phyloP scores from a whole-genome alignment of 2,797 vertebrate species.

The Acridotheres tristis region DNA sequence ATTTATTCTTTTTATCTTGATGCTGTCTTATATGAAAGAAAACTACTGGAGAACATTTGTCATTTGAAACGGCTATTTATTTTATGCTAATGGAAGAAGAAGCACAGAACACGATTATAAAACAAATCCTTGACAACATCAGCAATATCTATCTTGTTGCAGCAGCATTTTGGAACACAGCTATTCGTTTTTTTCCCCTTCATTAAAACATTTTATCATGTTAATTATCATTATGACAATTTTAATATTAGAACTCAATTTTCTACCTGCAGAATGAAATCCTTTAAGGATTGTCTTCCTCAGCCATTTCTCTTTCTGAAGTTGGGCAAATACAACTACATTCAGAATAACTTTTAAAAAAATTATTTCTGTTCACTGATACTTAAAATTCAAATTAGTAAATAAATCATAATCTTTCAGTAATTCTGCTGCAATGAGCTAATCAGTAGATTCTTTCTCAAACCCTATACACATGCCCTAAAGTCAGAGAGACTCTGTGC shows the following conservation, averaged over 20 bases:
- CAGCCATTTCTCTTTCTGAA: not conserved
- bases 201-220: constrained; percentile 10
- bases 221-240: constrained; percentile 15
- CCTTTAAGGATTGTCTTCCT: not conserved
- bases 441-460: not conserved
- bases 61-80: not conserved
- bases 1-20: not conserved
- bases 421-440: not conserved
- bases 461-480: not conserved
- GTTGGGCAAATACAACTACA: not conserved
- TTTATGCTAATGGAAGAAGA: not conserved
- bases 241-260: not conserved
- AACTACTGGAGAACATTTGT: not conserved
- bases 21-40: not conserved
- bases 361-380: not conserved
- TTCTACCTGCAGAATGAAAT: not conserved
- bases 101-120: not conserved
- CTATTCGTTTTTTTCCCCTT: not conserved
- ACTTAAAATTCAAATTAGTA: not conserved
- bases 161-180: not conserved
- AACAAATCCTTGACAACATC: not conserved
- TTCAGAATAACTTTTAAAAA: not conserved
- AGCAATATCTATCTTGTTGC: not conserved
- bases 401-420: not conserved
- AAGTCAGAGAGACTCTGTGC: not conserved